A percentile compares a stretch with the other conserved stretches of the same genome.
These are phyloP conservation scores for Trogon melanurus DNA, from an alignment of 2,113 vertebrate species.

Conservation along the genomic window DNA sequence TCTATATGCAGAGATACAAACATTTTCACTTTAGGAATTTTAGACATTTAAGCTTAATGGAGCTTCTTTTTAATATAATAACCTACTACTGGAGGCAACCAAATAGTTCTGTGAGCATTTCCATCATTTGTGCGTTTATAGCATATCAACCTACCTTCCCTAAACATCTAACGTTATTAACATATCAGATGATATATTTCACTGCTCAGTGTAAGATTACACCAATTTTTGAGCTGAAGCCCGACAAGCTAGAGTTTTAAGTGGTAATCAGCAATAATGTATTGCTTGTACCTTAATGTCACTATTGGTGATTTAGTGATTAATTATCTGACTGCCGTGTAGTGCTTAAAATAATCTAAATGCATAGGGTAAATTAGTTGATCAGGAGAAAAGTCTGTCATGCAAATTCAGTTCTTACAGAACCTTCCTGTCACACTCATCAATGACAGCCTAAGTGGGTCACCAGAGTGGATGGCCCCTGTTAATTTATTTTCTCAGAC, in stretches of 20 bases:
- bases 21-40: neutral
- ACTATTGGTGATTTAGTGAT: slow-evolving; percentile 85
- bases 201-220: neutral
- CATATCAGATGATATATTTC: neutral
- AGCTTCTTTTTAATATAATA: neutral
- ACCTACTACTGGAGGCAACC: neutral
- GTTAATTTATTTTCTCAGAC: slow-evolving; percentile 97
- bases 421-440: slow-evolving; percentile 87
- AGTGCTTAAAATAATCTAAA: slow-evolving; percentile 84
- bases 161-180: neutral
- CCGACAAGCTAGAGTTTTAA: slow-evolving; percentile 44
- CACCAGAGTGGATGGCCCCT: slow-evolving; percentile 89
- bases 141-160: neutral
- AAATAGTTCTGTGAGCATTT: neutral
- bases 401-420: slow-evolving; percentile 82
- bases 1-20: neutral
- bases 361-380: slow-evolving; percentile 81
- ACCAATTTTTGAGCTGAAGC: slow-evolving; percentile 37
- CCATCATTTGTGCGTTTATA: neutral
- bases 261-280: slow-evolving; percentile 75
- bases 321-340: slow-evolving; percentile 84
- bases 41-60: neutral
- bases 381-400: slow-evolving; percentile 77
- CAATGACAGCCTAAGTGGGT: slow-evolving; percentile 96
- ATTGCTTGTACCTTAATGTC: slow-evolving; percentile 79